Base-by-base conservation (phyloP, 35 echinoderm and acorn worm genomes). In the Patiria miniata region DNA sequence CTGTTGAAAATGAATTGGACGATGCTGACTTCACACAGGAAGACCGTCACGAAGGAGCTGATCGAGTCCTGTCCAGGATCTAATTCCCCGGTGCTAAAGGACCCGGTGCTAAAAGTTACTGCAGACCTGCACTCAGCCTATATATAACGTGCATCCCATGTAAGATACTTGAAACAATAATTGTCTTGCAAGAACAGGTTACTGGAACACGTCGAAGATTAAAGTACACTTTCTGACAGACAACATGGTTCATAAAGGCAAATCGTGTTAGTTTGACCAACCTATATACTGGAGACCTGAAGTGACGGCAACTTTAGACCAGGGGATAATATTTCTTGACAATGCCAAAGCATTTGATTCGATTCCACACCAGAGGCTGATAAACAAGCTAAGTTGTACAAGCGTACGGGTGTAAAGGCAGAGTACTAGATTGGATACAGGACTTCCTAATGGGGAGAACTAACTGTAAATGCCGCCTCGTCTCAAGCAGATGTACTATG, bases 101-200 rank as follows among this genome's bases (percentile, higher is more conserved):
- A n/a, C n/a, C n/a, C n/a, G n/a, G n/a, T n/a, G n/a, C n/a, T n/a
- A n/a, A n/a, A n/a, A n/a, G 53, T 16, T 83, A 88, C 51, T 93
- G 83, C 28, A 85, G 61, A 59, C 85, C 91, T 8, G 68, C n/a
- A n/a, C n/a, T 93, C 1, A 92, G 84, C 36, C 68, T n/a, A n/a
- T n/a, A n/a, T n/a, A n/a, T 88, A 0, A 88, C 85, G 12, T 78
- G 84, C 9, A 77, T 93, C 42, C n/a, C 68, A 34, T 87, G 89
- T 39, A 80, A 91, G 38, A 47, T 91, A 1, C n/a, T 91, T 9
- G 89, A 91, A 78, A 65, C 78, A 44, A 89, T 89, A 52, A 68
- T 89, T n/a, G n/a, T n/a, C n/a, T n/a, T n/a, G n/a, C 16, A 61
- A 51, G n/a, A 61, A 82, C 52, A 68, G 36, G 40, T 60, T 89